A percentile compares a stretch with the other conserved stretches of the same genome.
These are phyloP conservation scores for Nothocercus nigrocapillus DNA, from an alignment of 2,113 vertebrate genomes.

Conservation along the genomic window DNA sequence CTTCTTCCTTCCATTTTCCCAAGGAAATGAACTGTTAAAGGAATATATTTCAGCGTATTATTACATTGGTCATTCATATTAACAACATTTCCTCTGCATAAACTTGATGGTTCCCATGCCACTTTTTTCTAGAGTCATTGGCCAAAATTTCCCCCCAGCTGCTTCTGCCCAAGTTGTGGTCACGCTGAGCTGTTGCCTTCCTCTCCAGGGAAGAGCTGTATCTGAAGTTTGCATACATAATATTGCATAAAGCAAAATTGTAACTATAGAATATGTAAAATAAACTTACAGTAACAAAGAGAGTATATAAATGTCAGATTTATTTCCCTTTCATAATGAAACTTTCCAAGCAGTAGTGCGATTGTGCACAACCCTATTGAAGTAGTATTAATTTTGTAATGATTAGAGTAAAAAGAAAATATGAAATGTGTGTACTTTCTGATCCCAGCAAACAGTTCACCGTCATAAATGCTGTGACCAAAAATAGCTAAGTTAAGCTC, in stretches of 20 bases:
- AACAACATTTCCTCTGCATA: background rate
- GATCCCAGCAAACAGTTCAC: background rate
- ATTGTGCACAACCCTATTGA: background rate
- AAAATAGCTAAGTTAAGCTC: background rate
- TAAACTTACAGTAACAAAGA: background rate
- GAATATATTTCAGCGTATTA: slow-evolving; percentile 3
- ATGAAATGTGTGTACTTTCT: background rate
- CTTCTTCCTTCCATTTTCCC: slow-evolving; percentile 12
- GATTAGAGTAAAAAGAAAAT: background rate
- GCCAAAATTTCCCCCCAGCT: slow-evolving; percentile 8
- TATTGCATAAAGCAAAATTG: too few relatives aligned
- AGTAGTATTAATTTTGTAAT: background rate
- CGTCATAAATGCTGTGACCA: background rate
- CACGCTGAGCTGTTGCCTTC: background rate
- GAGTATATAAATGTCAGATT: background rate
- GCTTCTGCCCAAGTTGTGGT: background rate
- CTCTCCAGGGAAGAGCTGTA: background rate
- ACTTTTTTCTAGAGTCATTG: slow-evolving; percentile 6
- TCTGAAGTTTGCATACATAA: background rate
- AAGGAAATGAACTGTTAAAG: slow-evolving; percentile 18
- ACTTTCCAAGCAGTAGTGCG: background rate
- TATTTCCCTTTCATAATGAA: background rate
- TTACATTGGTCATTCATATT: background rate
- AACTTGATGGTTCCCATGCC: background rate
- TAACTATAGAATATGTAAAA: background rate